Evolutionary conservation across 2,113 vertebrate species (phyloP).

Genomic region (Callospermophilus lateralis): DNA sequence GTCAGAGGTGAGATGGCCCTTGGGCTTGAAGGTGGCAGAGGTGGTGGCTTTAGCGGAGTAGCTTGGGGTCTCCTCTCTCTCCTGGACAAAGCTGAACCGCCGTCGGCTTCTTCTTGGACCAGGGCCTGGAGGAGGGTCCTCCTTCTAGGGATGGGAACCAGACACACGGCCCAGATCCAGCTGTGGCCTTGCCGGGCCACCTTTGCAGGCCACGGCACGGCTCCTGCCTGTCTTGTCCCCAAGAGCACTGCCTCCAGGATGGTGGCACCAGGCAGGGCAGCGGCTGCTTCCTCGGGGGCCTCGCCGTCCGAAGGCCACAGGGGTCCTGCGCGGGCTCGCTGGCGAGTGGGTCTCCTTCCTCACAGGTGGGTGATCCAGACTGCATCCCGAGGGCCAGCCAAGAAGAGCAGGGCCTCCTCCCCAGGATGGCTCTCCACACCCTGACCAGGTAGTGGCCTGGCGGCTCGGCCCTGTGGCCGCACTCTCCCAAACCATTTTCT

Average conservation of each 20-base stretch:
- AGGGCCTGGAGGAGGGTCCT: constrained; percentile 92
- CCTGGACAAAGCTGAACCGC: constrained; percentile 94
- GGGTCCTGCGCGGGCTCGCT: constrained; percentile 95
- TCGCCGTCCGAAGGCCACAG: constrained; percentile 96
- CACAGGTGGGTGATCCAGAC: constrained; percentile 93
- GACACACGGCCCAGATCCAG: constrained; percentile 93
- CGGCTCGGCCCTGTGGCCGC: neutral
- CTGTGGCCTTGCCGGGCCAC: constrained; percentile 81
- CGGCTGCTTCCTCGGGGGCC: constrained; percentile 95
- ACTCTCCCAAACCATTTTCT: neutral
- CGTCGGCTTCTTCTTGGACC: constrained; percentile 95
- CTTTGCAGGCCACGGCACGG: constrained; percentile 92
- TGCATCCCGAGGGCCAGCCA: constrained; percentile 93
- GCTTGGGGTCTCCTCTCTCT: constrained; percentile 93
- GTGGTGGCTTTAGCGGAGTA: constrained; percentile 96
- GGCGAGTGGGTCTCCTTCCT: constrained; percentile 91
- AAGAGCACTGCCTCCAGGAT: constrained; percentile 93
- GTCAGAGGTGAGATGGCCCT: constrained; percentile 94
- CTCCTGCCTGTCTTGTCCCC: constrained; percentile 96
- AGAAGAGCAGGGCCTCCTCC: constrained; percentile 90
- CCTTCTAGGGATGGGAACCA: constrained; percentile 93
- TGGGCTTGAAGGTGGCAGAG: constrained; percentile 95
- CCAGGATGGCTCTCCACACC: fast-evolving
- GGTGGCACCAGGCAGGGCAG: constrained; percentile 92
- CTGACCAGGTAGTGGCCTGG: neutral